These are phyloP conservation scores for Euproctis similis DNA, from an alignment of 2,888 invertebrate species.

Conservation along the genomic window DNA sequence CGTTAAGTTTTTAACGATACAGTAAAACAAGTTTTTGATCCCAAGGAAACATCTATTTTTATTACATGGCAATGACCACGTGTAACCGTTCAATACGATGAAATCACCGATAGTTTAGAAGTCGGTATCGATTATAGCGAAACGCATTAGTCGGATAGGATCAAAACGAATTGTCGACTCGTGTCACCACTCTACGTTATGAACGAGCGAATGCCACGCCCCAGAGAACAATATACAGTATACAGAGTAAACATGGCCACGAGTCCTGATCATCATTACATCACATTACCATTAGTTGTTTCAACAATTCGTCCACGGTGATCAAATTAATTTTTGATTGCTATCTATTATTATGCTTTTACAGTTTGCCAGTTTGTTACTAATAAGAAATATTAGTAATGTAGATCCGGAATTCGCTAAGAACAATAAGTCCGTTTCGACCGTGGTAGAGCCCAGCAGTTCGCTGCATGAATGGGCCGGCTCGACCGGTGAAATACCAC, in stretches of 20 bases:
- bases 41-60: conserved; percentile 18
- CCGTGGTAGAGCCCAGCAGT: no score
- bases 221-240: conserved; percentile 19
- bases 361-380: no score
- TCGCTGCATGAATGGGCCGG: no score
- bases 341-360: no score
- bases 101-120: conserved; percentile 24
- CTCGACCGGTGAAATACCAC: no score
- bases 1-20: no score
- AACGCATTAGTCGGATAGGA: conserved; percentile 58
- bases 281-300: conserved; percentile 23
- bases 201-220: conserved; percentile 30
- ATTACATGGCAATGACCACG: conserved; percentile 21
- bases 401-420: no score
- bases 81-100: conserved; percentile 20
- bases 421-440: no score
- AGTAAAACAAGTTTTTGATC: conserved; percentile 15
- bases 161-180: conserved; percentile 51
- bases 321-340: no score
- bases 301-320: conserved; percentile 17
- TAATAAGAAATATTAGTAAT: no score
- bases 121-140: conserved; percentile 46
- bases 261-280: conserved; percentile 12
- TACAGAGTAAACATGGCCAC: conserved; percentile 9
- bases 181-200: conserved; percentile 44